Evolutionary conservation across 2,113 vertebrate species (phyloP).

Genomic region (Asarcornis scutulata): DNA sequence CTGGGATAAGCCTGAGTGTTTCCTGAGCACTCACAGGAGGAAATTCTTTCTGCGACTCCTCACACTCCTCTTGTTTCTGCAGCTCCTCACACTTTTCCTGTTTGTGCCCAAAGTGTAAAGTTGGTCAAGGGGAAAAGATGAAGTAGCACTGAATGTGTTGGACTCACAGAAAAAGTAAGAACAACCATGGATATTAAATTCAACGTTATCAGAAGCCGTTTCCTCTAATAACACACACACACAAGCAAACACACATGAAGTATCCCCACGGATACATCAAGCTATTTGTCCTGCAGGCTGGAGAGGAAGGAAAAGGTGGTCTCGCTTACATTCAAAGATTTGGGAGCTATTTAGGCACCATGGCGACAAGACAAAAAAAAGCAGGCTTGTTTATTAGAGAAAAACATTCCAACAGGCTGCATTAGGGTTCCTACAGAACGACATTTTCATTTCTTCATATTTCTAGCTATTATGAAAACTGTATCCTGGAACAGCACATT

Average conservation of each 20-base stretch:
- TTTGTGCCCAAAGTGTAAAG: not conserved
- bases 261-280: not conserved
- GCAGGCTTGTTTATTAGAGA: not conserved
- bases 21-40: fast-evolving
- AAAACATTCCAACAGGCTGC: not conserved
- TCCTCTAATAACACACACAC: not conserved
- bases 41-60: not conserved
- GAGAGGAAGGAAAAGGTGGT: constrained; percentile 50
- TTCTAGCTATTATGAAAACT: not conserved
- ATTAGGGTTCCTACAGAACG: not conserved
- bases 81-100: not conserved
- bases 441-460: not conserved
- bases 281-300: not conserved
- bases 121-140: not conserved
- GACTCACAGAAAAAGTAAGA: not conserved
- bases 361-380: not conserved
- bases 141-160: not conserved
- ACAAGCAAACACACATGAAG: not conserved
- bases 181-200: not conserved
- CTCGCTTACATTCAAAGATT: constrained; percentile 4
- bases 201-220: not conserved
- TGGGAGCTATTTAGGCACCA: not conserved
- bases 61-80: not conserved
- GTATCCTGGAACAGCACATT: not conserved
- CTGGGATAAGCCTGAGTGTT: not conserved